phyloP scores from a whole-genome alignment of 2,888 invertebrate genomes.

The Drosophila phalerata region DNA sequence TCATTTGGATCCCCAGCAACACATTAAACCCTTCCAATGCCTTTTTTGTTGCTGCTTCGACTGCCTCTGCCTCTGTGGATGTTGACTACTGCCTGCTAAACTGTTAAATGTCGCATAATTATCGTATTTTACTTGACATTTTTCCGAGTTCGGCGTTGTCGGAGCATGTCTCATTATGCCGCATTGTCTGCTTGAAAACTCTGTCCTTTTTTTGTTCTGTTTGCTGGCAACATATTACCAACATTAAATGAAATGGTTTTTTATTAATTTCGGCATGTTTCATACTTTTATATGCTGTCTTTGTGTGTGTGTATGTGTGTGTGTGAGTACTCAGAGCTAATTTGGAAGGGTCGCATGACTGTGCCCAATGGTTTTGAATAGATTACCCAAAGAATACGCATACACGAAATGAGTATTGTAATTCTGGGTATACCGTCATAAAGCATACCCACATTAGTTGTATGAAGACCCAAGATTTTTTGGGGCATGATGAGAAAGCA shows the following conservation, averaged over 20 bases:
- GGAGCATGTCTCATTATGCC: constrained; percentile 67
- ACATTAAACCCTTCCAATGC: constrained; percentile 66
- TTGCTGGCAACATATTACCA: constrained; percentile 52
- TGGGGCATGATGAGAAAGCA: not conserved
- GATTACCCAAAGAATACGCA: constrained; percentile 36
- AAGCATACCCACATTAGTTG: constrained; percentile 15
- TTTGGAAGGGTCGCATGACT: constrained; percentile 40
- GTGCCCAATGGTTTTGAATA: constrained; percentile 59
- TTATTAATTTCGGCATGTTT: constrained; percentile 73
- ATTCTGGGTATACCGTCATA: constrained; percentile 9
- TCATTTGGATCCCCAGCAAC: constrained; percentile 32
- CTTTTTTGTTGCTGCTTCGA: constrained; percentile 44
- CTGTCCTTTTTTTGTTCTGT: constrained; percentile 21
- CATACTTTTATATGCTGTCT: constrained; percentile 46
- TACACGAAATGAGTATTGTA: constrained; percentile 23
- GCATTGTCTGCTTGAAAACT: constrained; percentile 56
- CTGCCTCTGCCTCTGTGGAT: constrained; percentile 31
- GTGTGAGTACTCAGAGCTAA: constrained; percentile 30
- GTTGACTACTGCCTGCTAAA: constrained; percentile 74
- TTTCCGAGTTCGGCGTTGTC: constrained; percentile 32
- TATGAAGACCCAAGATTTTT: not conserved
- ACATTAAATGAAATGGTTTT: constrained; percentile 74
- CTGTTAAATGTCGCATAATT: constrained; percentile 81
- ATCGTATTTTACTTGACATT: constrained; percentile 74
- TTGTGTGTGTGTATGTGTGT: not conserved